A percentile compares a stretch with the other conserved stretches of the same genome.
Conservation (phyloP, 1,140 invertebrate species). For the Helicoverpa armigera region DNA sequence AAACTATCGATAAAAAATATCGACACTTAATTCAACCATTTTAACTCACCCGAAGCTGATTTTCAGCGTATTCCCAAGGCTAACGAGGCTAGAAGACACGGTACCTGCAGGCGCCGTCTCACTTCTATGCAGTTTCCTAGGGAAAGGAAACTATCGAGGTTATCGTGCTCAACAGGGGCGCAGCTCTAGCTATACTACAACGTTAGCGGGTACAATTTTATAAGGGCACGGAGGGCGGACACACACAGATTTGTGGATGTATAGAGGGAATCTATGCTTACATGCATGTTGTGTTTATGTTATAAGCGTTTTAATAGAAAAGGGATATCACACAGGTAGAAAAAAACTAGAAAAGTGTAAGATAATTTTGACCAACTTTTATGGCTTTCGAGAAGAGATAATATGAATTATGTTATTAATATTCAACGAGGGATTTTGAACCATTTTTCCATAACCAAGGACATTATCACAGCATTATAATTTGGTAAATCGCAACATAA, state of each 20-base stretch:
- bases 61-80: slow-evolving; percentile 92
- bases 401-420: too few species aligned
- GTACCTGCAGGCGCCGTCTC: slow-evolving; percentile 93
- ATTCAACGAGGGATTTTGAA: too few species aligned
- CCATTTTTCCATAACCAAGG: too few species aligned
- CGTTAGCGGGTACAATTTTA: slow-evolving; percentile 63
- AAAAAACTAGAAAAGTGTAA: too few species aligned
- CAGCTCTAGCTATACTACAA: slow-evolving; percentile 60
- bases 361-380: too few species aligned
- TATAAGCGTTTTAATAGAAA: too few species aligned
- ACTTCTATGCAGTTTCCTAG: slow-evolving; percentile 90
- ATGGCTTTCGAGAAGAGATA: too few species aligned
- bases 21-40: not conserved
- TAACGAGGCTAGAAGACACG: slow-evolving; percentile 92
- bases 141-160: slow-evolving; percentile 83
- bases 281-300: too few species aligned
- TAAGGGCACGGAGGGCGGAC: not conserved
- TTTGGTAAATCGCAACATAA: too few species aligned
- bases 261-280: not conserved
- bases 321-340: too few species aligned
- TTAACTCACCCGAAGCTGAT: slow-evolving; percentile 93
- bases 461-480: too few species aligned
- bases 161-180: slow-evolving; percentile 65
- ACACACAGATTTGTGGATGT: not conserved
- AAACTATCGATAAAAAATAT: too few species aligned